Evolutionary conservation across 2,113 vertebrate species (phyloP), one percentile per base, ranked within the genome.

Genomic region (Albula glossodonta): DNA sequence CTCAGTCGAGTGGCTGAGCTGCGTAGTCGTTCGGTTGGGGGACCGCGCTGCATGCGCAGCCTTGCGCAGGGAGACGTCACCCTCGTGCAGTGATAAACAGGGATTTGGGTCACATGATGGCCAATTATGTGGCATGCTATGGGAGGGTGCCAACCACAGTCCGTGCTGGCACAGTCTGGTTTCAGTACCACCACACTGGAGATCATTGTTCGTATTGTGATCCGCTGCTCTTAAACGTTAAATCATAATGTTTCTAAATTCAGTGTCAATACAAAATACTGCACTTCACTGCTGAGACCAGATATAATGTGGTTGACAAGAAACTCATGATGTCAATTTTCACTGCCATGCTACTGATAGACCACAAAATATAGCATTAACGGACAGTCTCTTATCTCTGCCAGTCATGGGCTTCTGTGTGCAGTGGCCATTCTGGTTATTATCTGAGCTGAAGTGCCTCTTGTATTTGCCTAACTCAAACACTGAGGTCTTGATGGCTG

Each of bases 391-490:
- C 19, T 56, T 87, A 56, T 9, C 52, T 60, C 74, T 86, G 87
- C 91, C 70, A 74, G 88, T 92, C 91, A 92, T 90, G 87, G 88
- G 84, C 89, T 92, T 84, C 81, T 89, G 89, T 79, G 12, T 50
- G 9, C 5, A 50, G 78, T 19, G 50, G 78, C 78, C 31, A 25
- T 79, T 79, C 25, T 50, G 12, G 11, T 49, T 50, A 50, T 74
- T 74, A 66, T 25, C 12, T 50, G 25, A 2, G 49, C 41, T 1
- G 49, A 50, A 66, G 17, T 22, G 2, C 60, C 19, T 5, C 60
- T 66, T 66, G 0, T 4, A 66, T 66, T 22, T 17, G 13, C 10
- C 78, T 50, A 15, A 50, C 13, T 48, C 78, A 79, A 50, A 79
- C 78, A 50, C 11, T 50, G 12, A 50, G 31, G 25, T 50, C 41